A percentile compares a stretch with the other conserved stretches of the same genome.
Evolutionary conservation across 2,797 vertebrate species (phyloP).

Genomic region (Lepus townsendii): DNA sequence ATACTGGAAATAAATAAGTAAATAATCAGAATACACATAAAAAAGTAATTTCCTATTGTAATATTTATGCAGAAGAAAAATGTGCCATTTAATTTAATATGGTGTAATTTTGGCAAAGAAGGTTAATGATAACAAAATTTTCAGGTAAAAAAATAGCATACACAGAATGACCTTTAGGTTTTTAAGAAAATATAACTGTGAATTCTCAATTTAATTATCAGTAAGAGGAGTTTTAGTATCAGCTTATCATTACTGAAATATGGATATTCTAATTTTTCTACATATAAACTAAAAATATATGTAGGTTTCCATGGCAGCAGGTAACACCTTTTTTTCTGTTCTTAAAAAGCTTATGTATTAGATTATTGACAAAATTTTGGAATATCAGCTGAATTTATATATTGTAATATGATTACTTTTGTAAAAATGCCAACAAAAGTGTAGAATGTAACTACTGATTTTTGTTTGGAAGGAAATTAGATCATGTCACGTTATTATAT

Average conservation of each 20-base stretch:
- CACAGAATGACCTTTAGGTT: background rate
- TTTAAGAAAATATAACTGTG: conserved; percentile 34
- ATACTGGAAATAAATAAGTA: background rate
- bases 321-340: conserved; percentile 55
- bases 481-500: background rate
- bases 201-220: conserved; percentile 19
- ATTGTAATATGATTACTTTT: background rate
- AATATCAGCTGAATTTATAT: background rate
- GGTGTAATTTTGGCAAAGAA: background rate
- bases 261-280: conserved; percentile 67
- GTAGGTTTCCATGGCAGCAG: conserved; percentile 68
- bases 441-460: background rate
- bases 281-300: conserved; percentile 65
- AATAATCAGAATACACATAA: background rate
- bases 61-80: conserved; percentile 35
- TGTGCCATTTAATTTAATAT: conserved; percentile 19
- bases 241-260: conserved; percentile 62
- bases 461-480: background rate
- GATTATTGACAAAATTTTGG: conserved; percentile 56
- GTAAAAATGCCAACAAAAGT: background rate
- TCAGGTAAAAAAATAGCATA: too few relatives aligned
- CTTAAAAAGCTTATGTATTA: conserved; percentile 55
- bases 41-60: conserved; percentile 42
- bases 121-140: background rate
- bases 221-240: background rate